phyloP scores from a whole-genome alignment of 1,140 invertebrate genomes.

The Musca domestica region DNA sequence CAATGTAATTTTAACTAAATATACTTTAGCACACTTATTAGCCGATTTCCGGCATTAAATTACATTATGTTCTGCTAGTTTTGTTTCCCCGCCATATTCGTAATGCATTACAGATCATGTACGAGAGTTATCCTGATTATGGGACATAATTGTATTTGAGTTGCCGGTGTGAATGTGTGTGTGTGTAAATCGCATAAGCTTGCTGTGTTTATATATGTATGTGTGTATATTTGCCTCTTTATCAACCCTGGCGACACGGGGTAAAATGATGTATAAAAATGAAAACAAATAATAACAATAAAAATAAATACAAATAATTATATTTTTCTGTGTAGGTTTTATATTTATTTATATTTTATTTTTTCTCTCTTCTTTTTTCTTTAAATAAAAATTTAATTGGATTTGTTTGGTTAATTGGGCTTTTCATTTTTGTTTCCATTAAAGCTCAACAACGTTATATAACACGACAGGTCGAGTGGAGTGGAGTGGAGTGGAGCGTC shows the following conservation, averaged over 20 bases:
- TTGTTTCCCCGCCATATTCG: too few species aligned
- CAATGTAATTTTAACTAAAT: too few species aligned
- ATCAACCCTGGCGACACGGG: background rate
- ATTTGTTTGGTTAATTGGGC: conserved; percentile 11
- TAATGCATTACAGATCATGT: too few species aligned
- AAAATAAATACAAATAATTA: conserved; percentile 12
- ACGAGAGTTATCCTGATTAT: too few species aligned
- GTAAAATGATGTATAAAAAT: background rate
- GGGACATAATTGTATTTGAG: background rate
- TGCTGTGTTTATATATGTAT: background rate
- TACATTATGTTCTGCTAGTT: too few species aligned
- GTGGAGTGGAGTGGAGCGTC: too few species aligned
- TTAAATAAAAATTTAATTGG: conserved; percentile 10
- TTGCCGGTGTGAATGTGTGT: background rate
- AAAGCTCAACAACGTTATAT: too few species aligned
- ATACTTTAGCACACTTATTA: too few species aligned
- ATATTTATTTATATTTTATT: too few species aligned
- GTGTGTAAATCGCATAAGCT: background rate
- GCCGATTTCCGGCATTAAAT: too few species aligned
- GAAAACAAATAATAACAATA: conserved; percentile 1
- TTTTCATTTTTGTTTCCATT: background rate
- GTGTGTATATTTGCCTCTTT: background rate
- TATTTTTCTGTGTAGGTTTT: background rate
- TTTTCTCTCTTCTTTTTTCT: too few species aligned
- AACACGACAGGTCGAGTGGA: too few species aligned